A percentile compares a stretch with the other conserved stretches of the same genome.
phyloP scores from a whole-genome alignment of 2,888 invertebrate species.

The Agonum fuliginosum region DNA sequence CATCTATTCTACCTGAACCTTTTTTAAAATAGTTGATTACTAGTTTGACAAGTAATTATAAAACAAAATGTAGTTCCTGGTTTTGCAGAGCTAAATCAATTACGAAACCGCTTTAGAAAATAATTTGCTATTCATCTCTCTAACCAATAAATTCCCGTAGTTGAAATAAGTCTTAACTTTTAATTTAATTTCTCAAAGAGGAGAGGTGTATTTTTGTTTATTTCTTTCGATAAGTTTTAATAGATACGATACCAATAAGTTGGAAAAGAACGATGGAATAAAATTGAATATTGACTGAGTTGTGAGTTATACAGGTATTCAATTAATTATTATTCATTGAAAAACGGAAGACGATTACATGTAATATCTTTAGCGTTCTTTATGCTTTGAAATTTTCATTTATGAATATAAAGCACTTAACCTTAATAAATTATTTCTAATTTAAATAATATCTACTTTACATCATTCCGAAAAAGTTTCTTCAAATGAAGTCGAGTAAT shows the following conservation, averaged over 20 bases:
- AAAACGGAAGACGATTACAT: conserved; percentile 49
- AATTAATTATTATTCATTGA: conserved; percentile 54
- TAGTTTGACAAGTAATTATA: conserved; percentile 12
- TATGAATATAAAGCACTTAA: conserved; percentile 46
- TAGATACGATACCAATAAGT: conserved; percentile 13
- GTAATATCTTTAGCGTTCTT: conserved; percentile 35
- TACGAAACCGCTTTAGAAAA: not conserved
- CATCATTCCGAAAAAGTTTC: too few species aligned
- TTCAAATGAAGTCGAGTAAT: too few species aligned
- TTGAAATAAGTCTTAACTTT: not conserved
- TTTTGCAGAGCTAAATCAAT: too few species aligned
- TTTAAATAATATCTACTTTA: conserved; percentile 15
- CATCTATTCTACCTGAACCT: too few species aligned
- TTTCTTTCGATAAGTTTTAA: conserved; percentile 10
- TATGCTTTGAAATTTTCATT: conserved; percentile 42
- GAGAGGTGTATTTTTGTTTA: not conserved
- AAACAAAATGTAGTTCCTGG: conserved; percentile 8
- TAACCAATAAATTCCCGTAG: not conserved
- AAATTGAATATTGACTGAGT: conserved; percentile 37
- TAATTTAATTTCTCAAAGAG: not conserved
- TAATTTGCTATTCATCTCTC: conserved; percentile 1
- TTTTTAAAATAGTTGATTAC: not conserved
- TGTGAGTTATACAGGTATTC: conserved; percentile 43
- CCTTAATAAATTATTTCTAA: conserved; percentile 40
- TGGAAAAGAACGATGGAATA: conserved; percentile 11